Evolutionary conservation across 92 coral and sea anemone genomes (phyloP).

Genomic region (Siderastrea radians): DNA sequence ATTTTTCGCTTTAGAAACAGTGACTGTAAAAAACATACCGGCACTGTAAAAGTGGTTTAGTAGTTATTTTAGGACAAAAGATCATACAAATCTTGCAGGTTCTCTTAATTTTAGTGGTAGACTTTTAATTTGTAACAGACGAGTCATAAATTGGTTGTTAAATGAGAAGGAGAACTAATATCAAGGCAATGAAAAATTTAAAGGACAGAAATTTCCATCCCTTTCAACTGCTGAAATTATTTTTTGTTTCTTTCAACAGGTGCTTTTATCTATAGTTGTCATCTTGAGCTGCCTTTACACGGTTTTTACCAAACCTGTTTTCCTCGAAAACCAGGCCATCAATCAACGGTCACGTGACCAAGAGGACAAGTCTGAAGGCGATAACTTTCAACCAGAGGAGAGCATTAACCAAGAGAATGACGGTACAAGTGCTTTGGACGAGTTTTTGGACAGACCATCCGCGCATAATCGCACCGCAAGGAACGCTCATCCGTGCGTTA

Average conservation of each 20-base stretch:
- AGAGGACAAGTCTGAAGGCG: background rate
- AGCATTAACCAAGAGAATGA: background rate
- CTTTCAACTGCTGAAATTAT: too few relatives aligned
- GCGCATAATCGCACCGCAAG: constrained; percentile 30
- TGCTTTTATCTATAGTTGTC: background rate
- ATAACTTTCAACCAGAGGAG: constrained; percentile 1
- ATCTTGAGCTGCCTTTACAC: background rate
- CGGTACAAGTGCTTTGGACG: background rate
- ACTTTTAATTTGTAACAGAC: too few relatives aligned
- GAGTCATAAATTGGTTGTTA: too few relatives aligned
- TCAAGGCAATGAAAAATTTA: too few relatives aligned
- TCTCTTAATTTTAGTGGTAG: too few relatives aligned
- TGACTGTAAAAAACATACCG: too few relatives aligned
- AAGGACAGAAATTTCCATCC: too few relatives aligned
- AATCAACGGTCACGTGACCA: background rate
- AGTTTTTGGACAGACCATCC: background rate
- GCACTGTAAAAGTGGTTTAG: too few relatives aligned
- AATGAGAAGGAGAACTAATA: too few relatives aligned
- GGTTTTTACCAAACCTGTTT: background rate
- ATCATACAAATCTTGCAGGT: too few relatives aligned
- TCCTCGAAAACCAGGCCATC: background rate
- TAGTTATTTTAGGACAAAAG: too few relatives aligned
- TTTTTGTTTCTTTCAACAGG: background rate
- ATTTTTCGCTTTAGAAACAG: too few relatives aligned
- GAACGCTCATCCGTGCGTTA: background rate